Conservation (phyloP, 2,797 vertebrate species). For the Characodon lateralis region DNA sequence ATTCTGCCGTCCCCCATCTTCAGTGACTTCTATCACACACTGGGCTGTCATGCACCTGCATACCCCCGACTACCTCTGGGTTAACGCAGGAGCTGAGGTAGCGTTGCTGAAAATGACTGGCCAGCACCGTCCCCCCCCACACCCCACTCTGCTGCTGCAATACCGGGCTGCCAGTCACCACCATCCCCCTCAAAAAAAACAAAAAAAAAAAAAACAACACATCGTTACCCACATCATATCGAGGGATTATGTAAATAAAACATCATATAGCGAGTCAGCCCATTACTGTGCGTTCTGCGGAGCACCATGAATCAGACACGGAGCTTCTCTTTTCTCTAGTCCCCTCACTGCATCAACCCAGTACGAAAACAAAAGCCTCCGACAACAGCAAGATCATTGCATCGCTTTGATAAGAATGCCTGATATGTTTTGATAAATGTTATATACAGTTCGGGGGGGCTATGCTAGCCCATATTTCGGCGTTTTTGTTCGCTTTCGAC, state of each 20-base stretch:
- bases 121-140: constrained; percentile 24
- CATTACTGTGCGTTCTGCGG: constrained; percentile 15
- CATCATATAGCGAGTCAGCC: constrained; percentile 10
- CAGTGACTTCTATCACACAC: constrained; percentile 78
- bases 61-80: constrained; percentile 50
- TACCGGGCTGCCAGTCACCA: constrained; percentile 21
- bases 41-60: constrained; percentile 79
- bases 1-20: constrained; percentile 82
- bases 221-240: constrained; percentile 46
- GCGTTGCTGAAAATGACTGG: constrained; percentile 11
- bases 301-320: constrained; percentile 25
- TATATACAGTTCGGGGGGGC: neutral
- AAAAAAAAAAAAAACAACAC: constrained; percentile 9
- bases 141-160: constrained; percentile 9
- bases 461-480: constrained; percentile 7
- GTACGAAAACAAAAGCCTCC: neutral
- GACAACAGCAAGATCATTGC: neutral
- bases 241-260: constrained; percentile 52
- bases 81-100: constrained; percentile 40
- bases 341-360: constrained; percentile 6
- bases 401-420: neutral
- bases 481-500: constrained; percentile 15
- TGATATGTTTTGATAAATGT: neutral
- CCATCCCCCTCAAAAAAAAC: neutral
- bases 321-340: constrained; percentile 4